Base-by-base conservation (phyloP, 2,113 vertebrate species). In the Aegotheles bennettii region DNA sequence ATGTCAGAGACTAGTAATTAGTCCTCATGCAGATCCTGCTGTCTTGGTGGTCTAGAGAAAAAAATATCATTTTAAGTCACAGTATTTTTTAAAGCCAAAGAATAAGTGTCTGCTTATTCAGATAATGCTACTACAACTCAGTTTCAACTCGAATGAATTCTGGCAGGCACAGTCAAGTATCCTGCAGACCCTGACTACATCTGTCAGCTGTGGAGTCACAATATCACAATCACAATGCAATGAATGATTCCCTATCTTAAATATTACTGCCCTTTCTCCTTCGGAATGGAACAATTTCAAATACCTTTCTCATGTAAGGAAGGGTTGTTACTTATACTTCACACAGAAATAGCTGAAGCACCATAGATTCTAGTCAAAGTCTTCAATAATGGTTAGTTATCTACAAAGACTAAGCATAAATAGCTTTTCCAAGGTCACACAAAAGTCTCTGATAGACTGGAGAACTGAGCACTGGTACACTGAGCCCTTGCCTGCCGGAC, bases 31-130 rank as follows among this genome's bases (percentile, higher is more conserved):
- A 76, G 80, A 90, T 84, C 56, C 80, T 19, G 13, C 88, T 75
- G n/a, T 89, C 92, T 65, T 95, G 95, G 96, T 97, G 95, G 95
- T 96, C 95, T 96, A 89, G 65, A 84, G 69, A 70, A 93, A 88
- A 95, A 24, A 65, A 43, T 92, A 83, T 53, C 74, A 71, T 93
- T 91, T 90, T 33, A 94, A 87, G 63, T 92, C 93, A 89, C 53
- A 68, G 69, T 80, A 69, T 36, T 50, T 78, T 93, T 92, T 68
- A 93, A 87, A 92, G 90, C 80, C 85, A 94, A 92, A 67, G 15
- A 93, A 45, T 87, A 91, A 94, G n/a, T 76, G 36, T 84, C 48
- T 71, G 42, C 54, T 89, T 94, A 68, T 94, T 96, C 86, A 93
- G 69, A 90, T 93, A 96, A 92, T 75, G 83, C 93, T 94, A 96